A percentile compares a stretch with the other conserved stretches of the same genome.
Conservation (phyloP, 2,888 invertebrate genomes). For the Ectobius pallidus region DNA sequence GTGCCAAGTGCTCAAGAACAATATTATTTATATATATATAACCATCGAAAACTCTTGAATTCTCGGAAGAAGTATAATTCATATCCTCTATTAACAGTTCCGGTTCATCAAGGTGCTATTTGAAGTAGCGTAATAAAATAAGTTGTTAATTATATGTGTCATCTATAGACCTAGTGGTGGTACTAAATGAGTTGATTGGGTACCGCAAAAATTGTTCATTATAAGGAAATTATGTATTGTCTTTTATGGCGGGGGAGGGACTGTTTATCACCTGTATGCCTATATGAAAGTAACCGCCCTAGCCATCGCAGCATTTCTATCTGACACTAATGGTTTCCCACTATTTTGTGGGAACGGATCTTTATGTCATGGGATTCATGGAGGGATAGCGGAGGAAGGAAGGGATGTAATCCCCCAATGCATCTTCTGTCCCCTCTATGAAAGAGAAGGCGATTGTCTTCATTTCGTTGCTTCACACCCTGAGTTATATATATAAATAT, state of each 20-base stretch:
- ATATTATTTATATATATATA: too few relatives aligned
- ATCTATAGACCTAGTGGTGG: too few relatives aligned
- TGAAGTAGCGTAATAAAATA: too few relatives aligned
- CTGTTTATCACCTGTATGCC: background rate
- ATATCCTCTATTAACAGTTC: too few relatives aligned
- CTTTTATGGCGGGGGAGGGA: background rate
- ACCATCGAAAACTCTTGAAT: too few relatives aligned
- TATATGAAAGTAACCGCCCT: background rate
- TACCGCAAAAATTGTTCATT: too few relatives aligned
- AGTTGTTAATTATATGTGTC: too few relatives aligned
- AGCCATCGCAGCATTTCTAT: conserved; percentile 41
- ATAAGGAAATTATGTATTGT: too few relatives aligned
- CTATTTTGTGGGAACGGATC: conserved; percentile 22
- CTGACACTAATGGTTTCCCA: conserved; percentile 41
- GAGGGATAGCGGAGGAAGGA: background rate
- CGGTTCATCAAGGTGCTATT: too few relatives aligned
- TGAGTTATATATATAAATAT: background rate
- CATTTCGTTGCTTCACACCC: background rate
- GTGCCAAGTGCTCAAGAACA: too few relatives aligned
- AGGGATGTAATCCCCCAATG: conserved; percentile 29
- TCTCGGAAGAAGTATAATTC: too few relatives aligned
- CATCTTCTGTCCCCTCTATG: conserved; percentile 20
- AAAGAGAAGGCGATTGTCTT: background rate
- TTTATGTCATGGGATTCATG: conserved; percentile 8
- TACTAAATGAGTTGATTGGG: too few relatives aligned